A percentile compares a stretch with the other conserved stretches of the same genome.
These are phyloP conservation scores for Illadopsis cleaveri DNA, from an alignment of 2,113 vertebrate genomes.

Conservation along the genomic window DNA sequence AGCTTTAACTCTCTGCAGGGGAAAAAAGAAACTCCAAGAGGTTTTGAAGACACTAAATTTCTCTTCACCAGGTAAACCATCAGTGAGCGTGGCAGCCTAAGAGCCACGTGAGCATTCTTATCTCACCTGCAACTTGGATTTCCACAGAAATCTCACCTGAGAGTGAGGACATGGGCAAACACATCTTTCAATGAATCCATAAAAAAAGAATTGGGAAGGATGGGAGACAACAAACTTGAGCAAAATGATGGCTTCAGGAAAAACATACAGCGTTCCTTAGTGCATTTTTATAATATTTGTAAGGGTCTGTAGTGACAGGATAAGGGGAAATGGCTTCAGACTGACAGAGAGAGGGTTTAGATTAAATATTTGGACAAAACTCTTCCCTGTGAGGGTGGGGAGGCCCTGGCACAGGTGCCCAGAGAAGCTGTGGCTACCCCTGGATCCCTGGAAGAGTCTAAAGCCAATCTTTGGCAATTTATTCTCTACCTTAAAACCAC, in stretches of 20 bases:
- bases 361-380: not conserved
- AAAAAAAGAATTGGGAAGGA: not conserved
- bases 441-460: not conserved
- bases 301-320: not conserved
- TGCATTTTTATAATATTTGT: not conserved
- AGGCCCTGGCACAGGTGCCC: not conserved
- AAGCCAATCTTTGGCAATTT: not conserved
- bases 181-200: not conserved
- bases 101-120: rapidly evolving
- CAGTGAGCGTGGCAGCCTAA: too few species aligned
- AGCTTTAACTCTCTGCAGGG: not conserved
- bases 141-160: not conserved
- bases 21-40: not conserved
- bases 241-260: not conserved
- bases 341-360: not conserved
- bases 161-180: not conserved
- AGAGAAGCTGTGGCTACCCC: not conserved
- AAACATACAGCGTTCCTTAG: not conserved
- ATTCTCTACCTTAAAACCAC: not conserved
- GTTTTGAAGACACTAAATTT: not conserved
- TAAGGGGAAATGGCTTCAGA: not conserved
- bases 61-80: not conserved
- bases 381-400: rapidly evolving
- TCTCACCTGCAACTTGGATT: not conserved
- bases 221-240: not conserved